Base-by-base conservation (phyloP, 2,888 invertebrate genomes). In the Leptarthrus brevirostris region DNA sequence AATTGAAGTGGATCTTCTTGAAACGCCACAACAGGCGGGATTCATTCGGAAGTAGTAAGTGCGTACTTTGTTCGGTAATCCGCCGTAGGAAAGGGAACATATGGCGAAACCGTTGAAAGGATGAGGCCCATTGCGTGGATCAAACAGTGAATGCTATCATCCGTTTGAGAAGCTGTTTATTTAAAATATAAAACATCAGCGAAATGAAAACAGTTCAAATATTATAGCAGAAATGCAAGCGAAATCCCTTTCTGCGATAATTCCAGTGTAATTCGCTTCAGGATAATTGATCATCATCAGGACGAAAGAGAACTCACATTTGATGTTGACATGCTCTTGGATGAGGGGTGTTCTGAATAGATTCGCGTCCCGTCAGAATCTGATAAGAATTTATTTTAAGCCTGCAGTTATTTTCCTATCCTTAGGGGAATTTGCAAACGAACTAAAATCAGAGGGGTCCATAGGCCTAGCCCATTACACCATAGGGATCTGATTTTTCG, bases 401-500 rank as follows among this genome's bases (percentile, higher is more conserved):
- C 69, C 69, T 69, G 18, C 52, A 40, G 64, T 47, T 64, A 64
- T 64, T 64, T 22, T 40, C 10, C 44, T 64, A 14, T 12, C 47
- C 64, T 18, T 40, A 64, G 64, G 64, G 64, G 64, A 64, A 64
- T 64, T 64, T 44, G 64, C 47, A 64, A 64, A 24, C 49, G 16
- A 49, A 49, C 36, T 24, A 44, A 47, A 64, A 44, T 14, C 64
- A 24, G 34, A 34, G 16, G 34, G 52, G 69, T 18, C 16, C 18
- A 5, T 16, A 52, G 34, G 22, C n/a, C 30, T 10, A 72, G 14
- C 47, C n/a, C 54, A 26, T 30, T 30, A 52, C 14, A 18, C 52
- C 24, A 61, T 61, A 74, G 52, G 74, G 71, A 74, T 74, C 64
- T 71, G 71, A 74, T 74, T 74, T 74, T 74, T 71, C 74, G 61